Percentiles rank a stretch among this genome's conserved stretches.
These are phyloP conservation scores for Maconellicoccus hirsutus DNA, from an alignment of 1,140 invertebrate genomes.

Conservation along the genomic window DNA sequence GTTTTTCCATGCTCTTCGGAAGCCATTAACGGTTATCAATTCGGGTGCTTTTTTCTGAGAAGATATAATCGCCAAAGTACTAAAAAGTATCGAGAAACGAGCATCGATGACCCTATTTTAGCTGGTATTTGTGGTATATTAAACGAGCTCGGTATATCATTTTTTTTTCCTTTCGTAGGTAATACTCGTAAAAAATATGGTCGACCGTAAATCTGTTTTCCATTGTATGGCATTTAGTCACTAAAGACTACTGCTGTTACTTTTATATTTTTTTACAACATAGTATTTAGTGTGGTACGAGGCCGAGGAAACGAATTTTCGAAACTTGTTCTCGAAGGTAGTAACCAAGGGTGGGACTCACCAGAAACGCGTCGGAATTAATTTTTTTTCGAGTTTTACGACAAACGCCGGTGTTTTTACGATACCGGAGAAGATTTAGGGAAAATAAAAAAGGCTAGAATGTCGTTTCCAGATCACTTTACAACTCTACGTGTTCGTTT, in stretches of 20 bases:
- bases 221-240: slow-evolving; percentile 6
- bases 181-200: slow-evolving; percentile 15
- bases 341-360: too few relatives aligned
- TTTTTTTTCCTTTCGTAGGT: not conserved
- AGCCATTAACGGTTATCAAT: too few relatives aligned
- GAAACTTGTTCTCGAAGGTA: not conserved
- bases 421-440: not conserved
- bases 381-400: slow-evolving; percentile 3
- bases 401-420: not conserved
- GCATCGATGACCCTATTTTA: too few relatives aligned
- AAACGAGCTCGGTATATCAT: not conserved
- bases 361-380: not conserved
- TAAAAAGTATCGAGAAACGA: too few relatives aligned
- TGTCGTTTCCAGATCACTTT: not conserved
- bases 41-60: too few relatives aligned
- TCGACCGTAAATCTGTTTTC: slow-evolving; percentile 14
- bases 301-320: not conserved
- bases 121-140: slow-evolving; percentile 6
- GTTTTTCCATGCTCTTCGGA: too few relatives aligned
- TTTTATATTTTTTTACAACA: slow-evolving; percentile 21
- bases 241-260: slow-evolving; percentile 17
- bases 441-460: not conserved
- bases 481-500: not conserved
- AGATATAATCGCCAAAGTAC: too few relatives aligned
- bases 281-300: not conserved